Percentiles rank a stretch among this genome's conserved stretches.
Conservation (phyloP, 2,888 invertebrate species). For the Agonum fuliginosum region DNA sequence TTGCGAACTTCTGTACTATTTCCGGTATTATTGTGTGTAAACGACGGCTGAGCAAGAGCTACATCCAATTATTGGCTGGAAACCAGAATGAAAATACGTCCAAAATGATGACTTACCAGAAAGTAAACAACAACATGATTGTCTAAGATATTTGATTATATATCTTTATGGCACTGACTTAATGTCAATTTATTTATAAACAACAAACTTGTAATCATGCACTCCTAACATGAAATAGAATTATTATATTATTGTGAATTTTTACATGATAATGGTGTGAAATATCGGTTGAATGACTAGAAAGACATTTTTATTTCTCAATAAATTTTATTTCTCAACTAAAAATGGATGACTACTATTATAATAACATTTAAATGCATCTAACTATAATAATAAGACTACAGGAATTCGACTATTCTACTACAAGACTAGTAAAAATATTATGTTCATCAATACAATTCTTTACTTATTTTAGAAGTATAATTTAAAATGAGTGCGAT, state of each 20-base stretch:
- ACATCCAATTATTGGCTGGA: conserved; percentile 35
- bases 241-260: conserved; percentile 5
- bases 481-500: conserved; percentile 45
- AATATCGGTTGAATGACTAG: conserved; percentile 34
- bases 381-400: conserved; percentile 39
- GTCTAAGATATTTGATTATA: conserved; percentile 5
- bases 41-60: conserved; percentile 25
- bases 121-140: background rate
- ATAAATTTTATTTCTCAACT: conserved; percentile 60
- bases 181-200: background rate
- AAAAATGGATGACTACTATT: conserved; percentile 47
- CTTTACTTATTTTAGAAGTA: conserved; percentile 33
- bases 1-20: conserved; percentile 44
- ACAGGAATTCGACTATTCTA: conserved; percentile 32
- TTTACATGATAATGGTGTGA: conserved; percentile 31
- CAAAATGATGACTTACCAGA: background rate
- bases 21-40: conserved; percentile 30
- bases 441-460: conserved; percentile 33
- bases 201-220: conserved; percentile 17
- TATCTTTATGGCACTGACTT: conserved; percentile 16
- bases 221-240: background rate
- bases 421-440: conserved; percentile 42
- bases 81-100: conserved; percentile 17
- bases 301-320: conserved; percentile 54
- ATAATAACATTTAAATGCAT: conserved; percentile 53